Evolutionary conservation across 2,113 vertebrate genomes (phyloP), one percentile per base, ranked within the genome.

Genomic region (Grammomys dolichurus): DNA sequence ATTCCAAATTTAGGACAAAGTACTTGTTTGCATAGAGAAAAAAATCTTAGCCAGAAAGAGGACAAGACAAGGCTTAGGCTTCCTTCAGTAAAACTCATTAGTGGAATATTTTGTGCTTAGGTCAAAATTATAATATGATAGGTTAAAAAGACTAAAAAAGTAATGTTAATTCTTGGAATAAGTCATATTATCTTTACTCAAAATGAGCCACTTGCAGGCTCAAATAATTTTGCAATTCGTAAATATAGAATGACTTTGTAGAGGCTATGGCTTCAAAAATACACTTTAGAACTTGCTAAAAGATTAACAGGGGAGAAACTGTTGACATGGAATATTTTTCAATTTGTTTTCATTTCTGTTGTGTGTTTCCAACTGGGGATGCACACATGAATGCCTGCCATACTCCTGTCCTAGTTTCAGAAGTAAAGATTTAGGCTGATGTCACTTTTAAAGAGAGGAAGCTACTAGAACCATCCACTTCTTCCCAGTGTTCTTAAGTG

Each of bases 401-500:
- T 24, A 46, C 22, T 92, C 43, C 13, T 54, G 86, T 17, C 81
- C 54, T 60, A 87, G 36, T 93, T 93, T 43, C 33, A 76, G 48
- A 91, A 95, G 78, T n/a, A 82, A 92, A 93, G 96, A 91, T 82
- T 96, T 46, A 78, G 87, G 90, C 73, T 65, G 46, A 72, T 92
- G 93, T 87, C 90, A 89, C 85, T 95, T 91, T 96, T 90, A 87
- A 86, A 90, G 86, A 40, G 70, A 96, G 87, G 90, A 51, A 95
- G 91, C 60, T 93, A 46, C 90, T 89, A 65, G 91, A 95, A 90
- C 13, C 36, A 94, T 76, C 20, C n/a, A 87, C 60, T 87, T 95
- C 90, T 93, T 93, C 46, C 72, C 87, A 93, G 91, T 54, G 89
- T 93, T 95, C 95, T 87, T 82, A 96, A 97, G 94, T 95, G 73